Evolutionary conservation across 2,888 invertebrate species (phyloP).

Genomic region (Drosophila percnosoma): DNA sequence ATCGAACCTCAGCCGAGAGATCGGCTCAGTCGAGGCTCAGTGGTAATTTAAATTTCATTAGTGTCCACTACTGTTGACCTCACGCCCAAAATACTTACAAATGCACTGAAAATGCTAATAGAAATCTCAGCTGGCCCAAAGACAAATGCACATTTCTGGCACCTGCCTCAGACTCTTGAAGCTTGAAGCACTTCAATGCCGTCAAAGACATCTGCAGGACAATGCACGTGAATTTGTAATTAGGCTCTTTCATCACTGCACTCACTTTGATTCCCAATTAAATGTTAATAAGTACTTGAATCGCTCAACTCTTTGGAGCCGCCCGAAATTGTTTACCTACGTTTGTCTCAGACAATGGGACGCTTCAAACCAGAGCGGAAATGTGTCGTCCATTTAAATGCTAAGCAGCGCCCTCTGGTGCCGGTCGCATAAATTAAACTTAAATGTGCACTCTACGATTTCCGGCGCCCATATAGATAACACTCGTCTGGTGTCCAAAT

Average conservation of each 20-base stretch:
- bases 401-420: constrained; percentile 66
- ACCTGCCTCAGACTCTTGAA: constrained; percentile 44
- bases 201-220: constrained; percentile 50
- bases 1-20: constrained; percentile 54
- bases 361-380: constrained; percentile 62
- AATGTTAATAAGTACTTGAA: constrained; percentile 67
- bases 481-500: constrained; percentile 35
- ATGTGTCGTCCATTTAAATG: constrained; percentile 73
- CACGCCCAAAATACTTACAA: constrained; percentile 8
- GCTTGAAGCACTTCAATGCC: constrained; percentile 21
- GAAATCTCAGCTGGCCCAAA: constrained; percentile 18
- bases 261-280: constrained; percentile 74
- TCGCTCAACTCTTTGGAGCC: constrained; percentile 60
- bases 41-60: constrained; percentile 64
- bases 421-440: constrained; percentile 65
- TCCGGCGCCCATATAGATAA: constrained; percentile 72
- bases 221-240: constrained; percentile 62
- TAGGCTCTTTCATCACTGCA: constrained; percentile 29
- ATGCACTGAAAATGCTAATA: constrained; percentile 43
- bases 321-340: constrained; percentile 15
- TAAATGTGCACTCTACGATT: constrained; percentile 73
- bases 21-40: constrained; percentile 28
- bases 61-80: constrained; percentile 26
- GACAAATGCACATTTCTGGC: constrained; percentile 48
- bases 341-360: constrained; percentile 41